phyloP scores from a whole-genome alignment of 2,888 invertebrate genomes.

The Abrostola triplasia region DNA sequence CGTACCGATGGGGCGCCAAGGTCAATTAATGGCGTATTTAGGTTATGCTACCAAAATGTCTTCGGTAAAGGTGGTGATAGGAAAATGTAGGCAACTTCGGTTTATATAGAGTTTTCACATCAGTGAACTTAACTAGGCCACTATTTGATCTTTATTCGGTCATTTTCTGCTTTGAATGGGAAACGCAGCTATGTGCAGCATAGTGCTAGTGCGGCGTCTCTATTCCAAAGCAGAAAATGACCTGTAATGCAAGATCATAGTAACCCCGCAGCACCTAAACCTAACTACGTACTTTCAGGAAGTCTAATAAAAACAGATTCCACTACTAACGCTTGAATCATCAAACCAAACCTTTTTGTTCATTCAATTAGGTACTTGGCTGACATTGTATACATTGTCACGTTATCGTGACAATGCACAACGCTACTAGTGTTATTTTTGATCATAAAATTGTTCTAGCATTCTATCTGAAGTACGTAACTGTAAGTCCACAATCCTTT shows the following conservation, averaged over 20 bases:
- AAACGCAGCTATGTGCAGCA: too few species aligned
- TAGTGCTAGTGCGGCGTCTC: too few species aligned
- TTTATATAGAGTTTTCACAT: too few species aligned
- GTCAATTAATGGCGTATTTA: constrained; percentile 45
- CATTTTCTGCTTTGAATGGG: too few species aligned
- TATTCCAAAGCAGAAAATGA: too few species aligned
- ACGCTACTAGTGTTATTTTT: not conserved
- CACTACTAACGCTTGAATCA: not conserved
- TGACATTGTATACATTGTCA: not conserved
- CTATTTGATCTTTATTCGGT: too few species aligned
- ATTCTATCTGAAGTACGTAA: not conserved
- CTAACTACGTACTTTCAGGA: too few species aligned
- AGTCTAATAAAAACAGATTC: not conserved
- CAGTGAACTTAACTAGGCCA: too few species aligned
- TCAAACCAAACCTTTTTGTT: not conserved
- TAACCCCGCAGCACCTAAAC: too few species aligned
- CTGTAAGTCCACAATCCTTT: not conserved
- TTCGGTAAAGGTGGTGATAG: not conserved
- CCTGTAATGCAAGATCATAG: too few species aligned
- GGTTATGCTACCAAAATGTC: constrained; percentile 11
- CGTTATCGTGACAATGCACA: constrained; percentile 2
- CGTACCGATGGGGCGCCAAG: constrained; percentile 54
- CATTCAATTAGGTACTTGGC: not conserved
- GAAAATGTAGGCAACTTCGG: not conserved
- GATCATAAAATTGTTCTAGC: constrained; percentile 2